A percentile compares a stretch with the other conserved stretches of the same genome.
phyloP scores from a whole-genome alignment of 2,113 vertebrate species.

The Stercorarius parasiticus region DNA sequence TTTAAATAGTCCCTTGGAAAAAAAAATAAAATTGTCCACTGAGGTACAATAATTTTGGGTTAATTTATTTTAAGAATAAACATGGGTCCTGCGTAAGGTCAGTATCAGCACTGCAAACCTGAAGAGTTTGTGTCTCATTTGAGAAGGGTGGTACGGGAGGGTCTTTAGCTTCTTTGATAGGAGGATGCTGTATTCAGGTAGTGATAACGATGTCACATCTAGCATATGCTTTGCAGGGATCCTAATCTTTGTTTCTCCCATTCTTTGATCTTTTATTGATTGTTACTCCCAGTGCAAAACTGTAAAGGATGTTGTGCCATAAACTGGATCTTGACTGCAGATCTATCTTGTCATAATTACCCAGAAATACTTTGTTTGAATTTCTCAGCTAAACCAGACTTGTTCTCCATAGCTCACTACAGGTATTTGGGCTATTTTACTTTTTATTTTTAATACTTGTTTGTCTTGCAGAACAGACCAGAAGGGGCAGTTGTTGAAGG shows the following conservation, averaged over 20 bases:
- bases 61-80: background rate
- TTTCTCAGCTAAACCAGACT: background rate
- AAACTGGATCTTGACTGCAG: background rate
- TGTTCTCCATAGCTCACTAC: background rate
- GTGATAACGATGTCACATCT: background rate
- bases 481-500: background rate
- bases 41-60: background rate
- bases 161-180: background rate
- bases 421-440: background rate
- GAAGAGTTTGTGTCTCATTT: background rate
- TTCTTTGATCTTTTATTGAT: background rate
- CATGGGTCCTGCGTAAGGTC: background rate
- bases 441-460: background rate
- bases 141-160: background rate
- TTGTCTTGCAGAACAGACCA: background rate
- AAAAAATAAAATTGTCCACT: background rate
- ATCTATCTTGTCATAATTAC: background rate
- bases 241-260: background rate
- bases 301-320: background rate
- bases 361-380: background rate
- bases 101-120: background rate
- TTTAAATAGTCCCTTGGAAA: background rate
- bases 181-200: background rate
- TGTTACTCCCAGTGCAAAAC: background rate
- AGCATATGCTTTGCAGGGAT: background rate